phyloP scores from a whole-genome alignment of 2,113 vertebrate genomes.

The Cyprinodon brontotheroides region DNA sequence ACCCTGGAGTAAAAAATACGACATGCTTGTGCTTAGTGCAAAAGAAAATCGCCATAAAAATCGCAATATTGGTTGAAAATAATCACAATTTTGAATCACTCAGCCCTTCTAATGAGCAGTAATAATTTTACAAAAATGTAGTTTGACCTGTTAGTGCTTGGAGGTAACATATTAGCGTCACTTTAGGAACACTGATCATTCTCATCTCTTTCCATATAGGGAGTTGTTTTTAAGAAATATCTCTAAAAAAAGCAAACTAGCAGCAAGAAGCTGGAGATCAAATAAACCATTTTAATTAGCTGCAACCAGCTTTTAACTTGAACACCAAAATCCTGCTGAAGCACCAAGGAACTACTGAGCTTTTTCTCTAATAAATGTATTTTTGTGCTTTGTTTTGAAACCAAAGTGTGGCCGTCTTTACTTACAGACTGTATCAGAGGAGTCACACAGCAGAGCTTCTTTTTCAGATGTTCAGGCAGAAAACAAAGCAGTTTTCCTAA shows the following conservation, averaged over 20 bases:
- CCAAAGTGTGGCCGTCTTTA: neutral
- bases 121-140: too few species aligned
- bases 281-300: neutral
- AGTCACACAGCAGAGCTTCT: conserved; percentile 73
- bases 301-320: neutral
- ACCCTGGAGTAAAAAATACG: too few species aligned
- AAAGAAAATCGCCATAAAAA: too few species aligned
- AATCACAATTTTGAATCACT: too few species aligned
- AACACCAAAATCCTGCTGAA: neutral
- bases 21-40: too few species aligned
- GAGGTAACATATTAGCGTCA: too few species aligned
- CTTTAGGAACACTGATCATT: too few species aligned
- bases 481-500: conserved; percentile 79
- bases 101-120: too few species aligned
- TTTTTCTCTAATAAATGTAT: neutral
- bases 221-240: neutral
- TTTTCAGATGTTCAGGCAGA: conserved; percentile 75
- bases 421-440: conserved; percentile 64
- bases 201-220: neutral
- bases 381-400: neutral
- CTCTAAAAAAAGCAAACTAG: too few species aligned
- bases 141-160: too few species aligned
- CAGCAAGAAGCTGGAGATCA: neutral
- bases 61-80: too few species aligned
- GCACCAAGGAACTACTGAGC: neutral